Evolutionary conservation across 2,113 vertebrate genomes (phyloP), one percentile per base, ranked within the genome.

Genomic region (Caretta caretta): DNA sequence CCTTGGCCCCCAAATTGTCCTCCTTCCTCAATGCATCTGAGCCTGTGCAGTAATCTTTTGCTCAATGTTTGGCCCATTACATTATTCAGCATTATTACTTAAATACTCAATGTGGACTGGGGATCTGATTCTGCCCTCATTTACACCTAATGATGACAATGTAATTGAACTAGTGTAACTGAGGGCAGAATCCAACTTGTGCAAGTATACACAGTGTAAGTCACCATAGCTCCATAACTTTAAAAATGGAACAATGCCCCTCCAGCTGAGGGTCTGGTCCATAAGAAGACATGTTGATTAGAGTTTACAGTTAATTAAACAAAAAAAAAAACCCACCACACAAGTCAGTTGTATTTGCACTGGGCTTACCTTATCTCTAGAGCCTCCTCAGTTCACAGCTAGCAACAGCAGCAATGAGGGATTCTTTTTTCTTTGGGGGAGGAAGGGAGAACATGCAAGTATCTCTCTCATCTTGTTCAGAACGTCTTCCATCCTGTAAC

Each of bases 191-290:
- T 69, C 35, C 35, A n/a, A 29, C 4, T 42, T 6, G 3, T 2
- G 42, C 59, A 2, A 0, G 1, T 10, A 56, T 3, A 0, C 0
- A 42, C 4, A 29, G 24, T 3, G 0, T 25, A 38, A 51, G 57
- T 49, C 51, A 57, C 50, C 29, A 87, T 48, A 90, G 8, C 24
- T 57, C 29, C 9, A 3, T 0, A 46, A 4, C 7, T 2, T 48
- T 85, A 51, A 4, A 51, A 29, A 59, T 59, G 25, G 27, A 59
- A 59, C 5, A 27, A 62, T 62, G 59, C 29, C 59, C 29, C 59
- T 11, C 29, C 12, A 11, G 25, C 27, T 5, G 10, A 62, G 59
- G 29, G 31, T 29, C 59, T 62, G 59, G 29, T 62, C 25, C 29
- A 54, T 54, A 54, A 62, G n/a, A 72, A 81, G 78, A 16, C 22